Conservation (phyloP, 2,113 vertebrate genomes). For the Furnarius figulus region DNA sequence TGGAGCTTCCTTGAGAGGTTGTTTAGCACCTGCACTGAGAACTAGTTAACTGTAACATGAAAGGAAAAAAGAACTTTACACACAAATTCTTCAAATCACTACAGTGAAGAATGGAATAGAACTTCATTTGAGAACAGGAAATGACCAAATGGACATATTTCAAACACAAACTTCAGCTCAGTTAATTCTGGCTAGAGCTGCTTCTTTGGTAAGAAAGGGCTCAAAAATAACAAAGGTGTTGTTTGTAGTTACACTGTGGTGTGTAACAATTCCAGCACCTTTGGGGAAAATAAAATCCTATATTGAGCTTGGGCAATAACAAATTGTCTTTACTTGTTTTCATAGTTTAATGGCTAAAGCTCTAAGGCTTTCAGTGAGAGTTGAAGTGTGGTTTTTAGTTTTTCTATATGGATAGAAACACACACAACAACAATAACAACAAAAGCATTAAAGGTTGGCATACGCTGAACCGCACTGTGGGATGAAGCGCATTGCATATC, state of each 20-base stretch:
- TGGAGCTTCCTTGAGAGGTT: slow-evolving; percentile 81
- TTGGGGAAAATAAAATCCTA: slow-evolving; percentile 51
- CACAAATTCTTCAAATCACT: slow-evolving; percentile 68
- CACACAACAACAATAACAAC: neutral
- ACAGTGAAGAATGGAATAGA: slow-evolving; percentile 49
- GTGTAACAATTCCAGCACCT: slow-evolving; percentile 69
- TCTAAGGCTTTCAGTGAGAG: slow-evolving; percentile 76
- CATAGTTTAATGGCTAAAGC: slow-evolving; percentile 68
- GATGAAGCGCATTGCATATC: slow-evolving; percentile 80
- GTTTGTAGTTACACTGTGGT: slow-evolving; percentile 64
- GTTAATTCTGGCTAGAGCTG: slow-evolving; percentile 78
- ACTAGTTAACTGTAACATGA: slow-evolving; percentile 73
- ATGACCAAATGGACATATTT: slow-evolving; percentile 76
- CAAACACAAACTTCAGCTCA: slow-evolving; percentile 72
- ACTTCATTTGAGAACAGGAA: slow-evolving; percentile 58
- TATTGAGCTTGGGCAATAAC: slow-evolving; percentile 67
- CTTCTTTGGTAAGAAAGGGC: slow-evolving; percentile 64
- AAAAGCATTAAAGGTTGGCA: slow-evolving; percentile 77
- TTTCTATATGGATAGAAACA: slow-evolving; percentile 77
- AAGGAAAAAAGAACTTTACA: slow-evolving; percentile 65
- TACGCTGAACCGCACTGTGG: slow-evolving; percentile 80
- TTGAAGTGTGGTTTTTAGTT: slow-evolving; percentile 80
- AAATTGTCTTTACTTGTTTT: slow-evolving; percentile 74
- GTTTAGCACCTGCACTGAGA: slow-evolving; percentile 82
- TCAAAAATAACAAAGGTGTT: slow-evolving; percentile 60